Conservation (phyloP, 1,140 invertebrate species). For the Pantala flavescens region DNA sequence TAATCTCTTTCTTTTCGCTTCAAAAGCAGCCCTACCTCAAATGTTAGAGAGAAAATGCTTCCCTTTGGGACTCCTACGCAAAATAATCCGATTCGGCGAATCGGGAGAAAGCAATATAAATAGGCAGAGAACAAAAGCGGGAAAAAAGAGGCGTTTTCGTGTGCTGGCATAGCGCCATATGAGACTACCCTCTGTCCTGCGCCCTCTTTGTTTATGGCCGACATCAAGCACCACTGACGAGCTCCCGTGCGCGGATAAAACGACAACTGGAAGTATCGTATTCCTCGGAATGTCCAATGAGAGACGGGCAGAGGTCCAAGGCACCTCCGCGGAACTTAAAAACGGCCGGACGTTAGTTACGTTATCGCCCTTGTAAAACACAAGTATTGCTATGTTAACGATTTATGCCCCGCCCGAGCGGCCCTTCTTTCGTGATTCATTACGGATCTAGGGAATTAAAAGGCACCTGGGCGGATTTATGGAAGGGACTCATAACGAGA, state of each 20-base stretch:
- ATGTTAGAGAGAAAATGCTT: too few relatives aligned
- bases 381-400: neutral
- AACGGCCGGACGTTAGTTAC: neutral
- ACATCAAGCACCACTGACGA: neutral
- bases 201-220: neutral
- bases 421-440: too few relatives aligned
- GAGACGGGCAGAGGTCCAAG: neutral
- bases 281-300: neutral
- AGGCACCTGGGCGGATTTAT: too few relatives aligned
- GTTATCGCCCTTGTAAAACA: constrained; percentile 5
- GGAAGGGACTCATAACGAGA: too few relatives aligned
- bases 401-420: neutral
- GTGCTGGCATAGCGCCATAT: neutral
- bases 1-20: too few relatives aligned
- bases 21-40: too few relatives aligned
- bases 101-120: too few relatives aligned
- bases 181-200: neutral
- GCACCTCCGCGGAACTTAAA: neutral
- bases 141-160: neutral
- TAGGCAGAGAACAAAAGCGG: neutral
- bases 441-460: too few relatives aligned
- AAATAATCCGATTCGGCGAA: too few relatives aligned
- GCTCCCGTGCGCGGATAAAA: constrained; percentile 6
- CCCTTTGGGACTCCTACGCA: too few relatives aligned
- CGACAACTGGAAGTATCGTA: neutral